A percentile compares a stretch with the other conserved stretches of the same genome.
phyloP scores from a whole-genome alignment of 1,140 invertebrate genomes.

The Drosophila pachea region DNA sequence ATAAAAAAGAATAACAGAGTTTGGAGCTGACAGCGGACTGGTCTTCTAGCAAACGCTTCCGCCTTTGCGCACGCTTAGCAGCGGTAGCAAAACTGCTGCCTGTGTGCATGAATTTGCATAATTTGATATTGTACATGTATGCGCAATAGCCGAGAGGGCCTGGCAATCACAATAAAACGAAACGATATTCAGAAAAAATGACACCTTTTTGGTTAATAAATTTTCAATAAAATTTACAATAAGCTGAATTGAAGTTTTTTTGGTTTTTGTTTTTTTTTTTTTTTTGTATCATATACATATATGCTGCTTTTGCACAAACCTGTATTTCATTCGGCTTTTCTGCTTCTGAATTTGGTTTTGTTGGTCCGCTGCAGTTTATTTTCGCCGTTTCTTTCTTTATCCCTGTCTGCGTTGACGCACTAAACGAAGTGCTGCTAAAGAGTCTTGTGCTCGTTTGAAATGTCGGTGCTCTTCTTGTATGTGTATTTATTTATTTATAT shows the following conservation, averaged over 20 bases:
- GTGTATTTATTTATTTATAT: slow-evolving; percentile 14
- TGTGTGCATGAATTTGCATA: slow-evolving; percentile 70
- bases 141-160: slow-evolving; percentile 23
- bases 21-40: slow-evolving; percentile 51
- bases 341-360: slow-evolving; percentile 31
- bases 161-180: slow-evolving; percentile 38
- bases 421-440: slow-evolving; percentile 46
- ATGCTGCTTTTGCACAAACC: slow-evolving; percentile 62
- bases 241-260: slow-evolving; percentile 47
- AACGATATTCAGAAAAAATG: slow-evolving; percentile 35
- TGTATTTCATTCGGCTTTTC: slow-evolving; percentile 63
- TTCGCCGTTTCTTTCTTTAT: slow-evolving; percentile 49
- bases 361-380: slow-evolving; percentile 35
- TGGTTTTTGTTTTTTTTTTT: slow-evolving; percentile 38
- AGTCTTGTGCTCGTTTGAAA: slow-evolving; percentile 42
- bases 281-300: slow-evolving; percentile 34
- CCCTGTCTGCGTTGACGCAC: slow-evolving; percentile 54
- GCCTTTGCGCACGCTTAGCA: slow-evolving; percentile 55
- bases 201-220: slow-evolving; percentile 47
- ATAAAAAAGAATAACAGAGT: slow-evolving; percentile 37
- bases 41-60: slow-evolving; percentile 62
- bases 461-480: slow-evolving; percentile 32
- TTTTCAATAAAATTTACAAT: slow-evolving; percentile 44
- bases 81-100: slow-evolving; percentile 30
- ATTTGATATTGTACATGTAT: slow-evolving; percentile 44